phyloP scores from a whole-genome alignment of 2,888 invertebrate genomes.

The Polyploca ridens region DNA sequence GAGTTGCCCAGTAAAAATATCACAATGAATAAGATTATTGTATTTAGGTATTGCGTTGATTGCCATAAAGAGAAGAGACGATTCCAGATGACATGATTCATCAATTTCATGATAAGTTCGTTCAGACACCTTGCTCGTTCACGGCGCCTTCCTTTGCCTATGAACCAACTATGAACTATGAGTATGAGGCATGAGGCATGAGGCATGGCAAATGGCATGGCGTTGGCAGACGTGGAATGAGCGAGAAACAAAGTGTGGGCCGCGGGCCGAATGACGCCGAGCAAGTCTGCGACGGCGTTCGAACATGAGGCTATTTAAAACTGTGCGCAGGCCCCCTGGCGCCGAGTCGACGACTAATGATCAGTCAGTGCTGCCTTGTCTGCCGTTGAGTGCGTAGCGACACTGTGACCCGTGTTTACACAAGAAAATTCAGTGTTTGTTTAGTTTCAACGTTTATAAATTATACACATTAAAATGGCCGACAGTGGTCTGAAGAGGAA shows the following conservation, averaged over 20 bases:
- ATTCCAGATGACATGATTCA: conserved; percentile 74
- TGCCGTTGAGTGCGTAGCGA: conserved; percentile 72
- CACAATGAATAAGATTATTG: conserved; percentile 57
- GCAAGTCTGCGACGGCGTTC: conserved; percentile 65
- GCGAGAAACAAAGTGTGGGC: conserved; percentile 83
- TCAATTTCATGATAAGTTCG: conserved; percentile 65
- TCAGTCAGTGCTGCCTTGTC: conserved; percentile 83
- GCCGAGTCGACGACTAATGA: conserved; percentile 82
- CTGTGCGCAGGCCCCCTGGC: conserved; percentile 83
- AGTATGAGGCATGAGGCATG: conserved; percentile 10
- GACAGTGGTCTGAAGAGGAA: conserved; percentile 93
- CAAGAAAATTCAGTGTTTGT: conserved; percentile 80
- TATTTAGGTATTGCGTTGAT: conserved; percentile 46
- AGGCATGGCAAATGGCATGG: conserved; percentile 21
- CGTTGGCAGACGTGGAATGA: conserved; percentile 72
- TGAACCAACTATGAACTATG: conserved; percentile 31
- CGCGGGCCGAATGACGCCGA: conserved; percentile 70
- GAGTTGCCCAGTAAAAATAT: conserved; percentile 48
- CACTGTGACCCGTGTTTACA: conserved; percentile 78
- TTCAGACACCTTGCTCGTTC: conserved; percentile 40
- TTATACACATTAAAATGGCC: conserved; percentile 86
- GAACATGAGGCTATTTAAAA: conserved; percentile 84
- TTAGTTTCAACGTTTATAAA: conserved; percentile 72
- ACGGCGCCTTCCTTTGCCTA: conserved; percentile 35
- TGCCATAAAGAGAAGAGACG: conserved; percentile 71